phyloP scores from a whole-genome alignment of 2,797 vertebrate species.

The Lutjanus campechanus region DNA sequence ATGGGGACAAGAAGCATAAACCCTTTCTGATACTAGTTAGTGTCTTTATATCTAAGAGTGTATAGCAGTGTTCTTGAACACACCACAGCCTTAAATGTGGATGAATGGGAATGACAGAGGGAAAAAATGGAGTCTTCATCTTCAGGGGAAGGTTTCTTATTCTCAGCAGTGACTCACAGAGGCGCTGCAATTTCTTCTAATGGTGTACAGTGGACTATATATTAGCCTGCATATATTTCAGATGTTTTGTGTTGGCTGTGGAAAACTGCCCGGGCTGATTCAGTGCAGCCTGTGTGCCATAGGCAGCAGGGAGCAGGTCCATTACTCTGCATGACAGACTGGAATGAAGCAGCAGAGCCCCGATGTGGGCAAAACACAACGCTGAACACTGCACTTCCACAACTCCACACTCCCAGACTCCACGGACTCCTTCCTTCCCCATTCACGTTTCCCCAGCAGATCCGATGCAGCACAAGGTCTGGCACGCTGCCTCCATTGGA shows the following conservation, averaged over 20 bases:
- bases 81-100: slow-evolving; percentile 49
- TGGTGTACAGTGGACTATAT: slow-evolving; percentile 50
- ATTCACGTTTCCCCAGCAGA: slow-evolving; percentile 63
- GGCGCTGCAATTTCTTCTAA: slow-evolving; percentile 46
- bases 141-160: slow-evolving; percentile 32
- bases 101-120: slow-evolving; percentile 14
- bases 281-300: slow-evolving; percentile 64
- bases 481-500: slow-evolving; percentile 56
- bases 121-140: slow-evolving; percentile 43
- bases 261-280: slow-evolving; percentile 57
- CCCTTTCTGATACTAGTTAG: too few relatives aligned
- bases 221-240: slow-evolving; percentile 55
- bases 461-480: slow-evolving; percentile 59
- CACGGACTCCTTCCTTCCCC: slow-evolving; percentile 47
- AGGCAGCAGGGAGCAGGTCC: slow-evolving; percentile 71
- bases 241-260: slow-evolving; percentile 48
- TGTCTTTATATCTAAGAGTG: too few relatives aligned
- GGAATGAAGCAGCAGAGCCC: slow-evolving; percentile 72
- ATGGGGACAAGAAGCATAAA: too few relatives aligned
- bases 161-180: slow-evolving; percentile 29
- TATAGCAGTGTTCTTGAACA: slow-evolving; percentile 51
- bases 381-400: slow-evolving; percentile 65
- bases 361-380: slow-evolving; percentile 70
- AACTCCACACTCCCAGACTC: slow-evolving; percentile 49
- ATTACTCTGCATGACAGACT: slow-evolving; percentile 79